Evolutionary conservation across 2,888 invertebrate genomes (phyloP), one percentile per base, ranked within the genome.

Genomic region (Acrobasis suavella): DNA sequence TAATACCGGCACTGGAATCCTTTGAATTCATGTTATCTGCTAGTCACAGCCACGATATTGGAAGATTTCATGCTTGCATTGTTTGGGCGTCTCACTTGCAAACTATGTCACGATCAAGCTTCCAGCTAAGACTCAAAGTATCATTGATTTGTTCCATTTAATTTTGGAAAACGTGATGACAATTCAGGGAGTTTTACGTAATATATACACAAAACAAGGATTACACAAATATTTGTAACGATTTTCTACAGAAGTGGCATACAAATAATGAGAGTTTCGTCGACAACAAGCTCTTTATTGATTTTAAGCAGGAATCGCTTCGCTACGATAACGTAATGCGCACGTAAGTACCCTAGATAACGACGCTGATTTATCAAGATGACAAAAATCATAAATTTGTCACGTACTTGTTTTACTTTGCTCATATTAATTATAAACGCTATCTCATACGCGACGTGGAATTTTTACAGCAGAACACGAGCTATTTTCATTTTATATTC

Each of bases 331-430:
- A 65, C 22, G 50, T 63, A 32, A 63, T 64, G 67, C 64, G 68
- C 63, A 61, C 42, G 55, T 62, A 64, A 64, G 59, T 64, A 64
- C 67, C 32, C 50, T 42, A 83, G 86, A 87, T 88, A 87, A 73
- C 71, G 75, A 70, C 71, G 65, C 70, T 81, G 82, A 83, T 86
- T 81, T 83, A 85, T 83, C 82, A 82, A 77, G 82, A 86, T 80
- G 78, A 81, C 75, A 74, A 74, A 81, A 80, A 75, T 82, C 78
- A 81, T 86, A 86, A 86, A 87, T 85, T 76, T 83, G 80, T 88
- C 87, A 84, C 77, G 82, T 80, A 79, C 70, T 69, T 78, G 72
- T 65, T 76, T 46, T 76, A 77, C 72, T 71, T 71, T 62, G 60
- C 65, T 69, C 67, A 73, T 67, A 72, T 67, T 71, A 68, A 64